Percentiles rank a stretch among this genome's conserved stretches.
phyloP scores from a whole-genome alignment of 2,888 invertebrate genomes.

The Agrilus mali region DNA sequence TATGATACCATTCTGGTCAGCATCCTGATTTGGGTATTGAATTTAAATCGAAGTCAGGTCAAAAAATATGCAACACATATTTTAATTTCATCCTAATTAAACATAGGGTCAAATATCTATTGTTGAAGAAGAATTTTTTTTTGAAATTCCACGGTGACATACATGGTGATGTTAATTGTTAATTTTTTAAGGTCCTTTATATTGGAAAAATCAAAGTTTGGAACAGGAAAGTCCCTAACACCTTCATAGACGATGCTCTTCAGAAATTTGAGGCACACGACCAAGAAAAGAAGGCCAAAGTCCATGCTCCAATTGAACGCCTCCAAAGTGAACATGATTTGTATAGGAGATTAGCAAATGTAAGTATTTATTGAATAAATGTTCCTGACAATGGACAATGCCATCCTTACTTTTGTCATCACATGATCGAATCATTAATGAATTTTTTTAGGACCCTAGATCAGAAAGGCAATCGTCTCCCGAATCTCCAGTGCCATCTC shows the following conservation, averaged over 20 bases:
- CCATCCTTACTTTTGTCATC: too few relatives aligned
- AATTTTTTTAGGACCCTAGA: not conserved
- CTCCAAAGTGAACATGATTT: constrained; percentile 27
- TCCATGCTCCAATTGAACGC: constrained; percentile 22
- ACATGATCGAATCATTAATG: too few relatives aligned
- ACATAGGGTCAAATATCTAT: too few relatives aligned
- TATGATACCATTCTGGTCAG: too few relatives aligned
- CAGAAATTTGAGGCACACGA: constrained; percentile 72
- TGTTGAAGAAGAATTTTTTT: too few relatives aligned
- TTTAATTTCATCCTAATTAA: too few relatives aligned
- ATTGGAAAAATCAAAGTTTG: constrained; percentile 85
- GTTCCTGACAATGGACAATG: too few relatives aligned
- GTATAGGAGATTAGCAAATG: constrained; percentile 31
- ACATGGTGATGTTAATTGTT: too few relatives aligned
- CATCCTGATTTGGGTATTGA: too few relatives aligned
- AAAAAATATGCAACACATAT: too few relatives aligned
- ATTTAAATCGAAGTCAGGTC: too few relatives aligned
- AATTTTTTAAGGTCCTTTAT: constrained; percentile 62
- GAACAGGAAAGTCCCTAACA: constrained; percentile 73
- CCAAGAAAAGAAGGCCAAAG: constrained; percentile 45
- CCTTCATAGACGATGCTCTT: constrained; percentile 83
- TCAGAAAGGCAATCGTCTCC: not conserved
- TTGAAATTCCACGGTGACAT: too few relatives aligned
- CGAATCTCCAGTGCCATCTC: not conserved
- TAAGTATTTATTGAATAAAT: constrained; percentile 14